Evolutionary conservation across 2,888 invertebrate species (phyloP), one percentile per base, ranked within the genome.

Genomic region (Phasia obesa): DNA sequence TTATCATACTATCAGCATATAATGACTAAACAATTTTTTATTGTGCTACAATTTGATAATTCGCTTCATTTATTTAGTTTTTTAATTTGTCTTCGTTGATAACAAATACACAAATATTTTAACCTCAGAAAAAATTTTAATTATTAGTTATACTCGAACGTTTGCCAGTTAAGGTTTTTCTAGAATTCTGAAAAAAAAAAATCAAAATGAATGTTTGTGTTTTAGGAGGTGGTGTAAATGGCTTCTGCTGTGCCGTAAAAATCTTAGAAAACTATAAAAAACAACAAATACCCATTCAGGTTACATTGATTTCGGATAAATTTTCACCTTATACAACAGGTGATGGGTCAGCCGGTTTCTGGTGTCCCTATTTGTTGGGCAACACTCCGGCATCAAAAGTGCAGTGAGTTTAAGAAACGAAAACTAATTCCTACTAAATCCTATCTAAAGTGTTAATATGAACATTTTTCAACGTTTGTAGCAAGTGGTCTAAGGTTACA

Each of bases 171-270:
- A 9, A 55, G 25, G 44, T 64, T 62, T 38, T 42, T 11, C 5
- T 27, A 13, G 27, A 64, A 38, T 19, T 27, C n/a, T 44, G n/a
- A 4, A 44, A 17, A 31, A 27, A 47, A 21, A 9, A 0, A 2
- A 11, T 7, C 2, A 73, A 71, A 67, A 86, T 86, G 86, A 84
- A 82, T 62, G 78, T 86, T 13, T 85, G 84, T 27, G 93, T 97
- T n/a, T 89, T 97, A 65, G 97, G 97, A 15, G 95, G 94, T 2
- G 97, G 97, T 2, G 93, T 96, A 0, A 94, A 94, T 64, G 97
- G 97, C 0, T 89, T 95, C 11, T 93, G 94, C 35, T 93, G 94
- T 85, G 96, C 95, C 4, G 89, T 95, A 0, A 93, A 93, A 88
- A 93, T 96, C 49, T 93, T 94, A 87, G 93, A 94, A 86, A 85